Percentiles rank a stretch among this genome's conserved stretches.
Conservation (phyloP, 1,140 invertebrate genomes). For the Habropoda laboriosa region DNA sequence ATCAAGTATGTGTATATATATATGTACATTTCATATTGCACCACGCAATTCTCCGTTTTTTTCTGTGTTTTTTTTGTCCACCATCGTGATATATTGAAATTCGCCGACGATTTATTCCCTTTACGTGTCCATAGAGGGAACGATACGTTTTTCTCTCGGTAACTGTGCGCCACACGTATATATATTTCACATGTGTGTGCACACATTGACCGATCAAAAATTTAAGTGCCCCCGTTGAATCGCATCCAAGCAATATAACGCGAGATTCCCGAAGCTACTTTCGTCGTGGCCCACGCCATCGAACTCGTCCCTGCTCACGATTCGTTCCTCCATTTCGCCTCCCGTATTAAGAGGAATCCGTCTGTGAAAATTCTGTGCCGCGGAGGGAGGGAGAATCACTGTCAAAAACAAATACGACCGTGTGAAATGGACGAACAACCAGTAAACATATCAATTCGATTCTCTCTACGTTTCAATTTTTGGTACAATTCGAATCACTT, state of each 20-base stretch:
- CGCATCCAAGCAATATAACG: slow-evolving; percentile 52
- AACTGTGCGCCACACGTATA: not conserved
- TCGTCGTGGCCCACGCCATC: slow-evolving; percentile 46
- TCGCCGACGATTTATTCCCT: slow-evolving; percentile 27
- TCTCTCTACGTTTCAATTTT: not conserved
- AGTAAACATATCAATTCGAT: not conserved
- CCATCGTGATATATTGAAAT: slow-evolving; percentile 9
- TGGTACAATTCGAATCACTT: not conserved
- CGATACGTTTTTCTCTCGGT: not conserved
- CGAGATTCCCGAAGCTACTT: slow-evolving; percentile 48
- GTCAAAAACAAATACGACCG: slow-evolving; percentile 58
- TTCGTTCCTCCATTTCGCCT: slow-evolving; percentile 52
- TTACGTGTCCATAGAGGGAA: slow-evolving; percentile 23
- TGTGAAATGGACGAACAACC: slow-evolving; percentile 43
- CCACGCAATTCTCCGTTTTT: not conserved
- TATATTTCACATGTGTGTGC: not conserved
- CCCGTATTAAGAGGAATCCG: slow-evolving; percentile 57
- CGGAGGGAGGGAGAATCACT: slow-evolving; percentile 55
- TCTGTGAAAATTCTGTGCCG: slow-evolving; percentile 50
- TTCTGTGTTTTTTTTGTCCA: no score
- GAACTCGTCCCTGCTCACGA: slow-evolving; percentile 21
- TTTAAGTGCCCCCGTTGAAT: slow-evolving; percentile 22
- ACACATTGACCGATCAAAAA: slow-evolving; percentile 17
- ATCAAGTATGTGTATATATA: no score
- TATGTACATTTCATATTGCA: slow-evolving; percentile 6